Conservation (phyloP, 2,113 vertebrate genomes). For the Prionailurus viverrinus region DNA sequence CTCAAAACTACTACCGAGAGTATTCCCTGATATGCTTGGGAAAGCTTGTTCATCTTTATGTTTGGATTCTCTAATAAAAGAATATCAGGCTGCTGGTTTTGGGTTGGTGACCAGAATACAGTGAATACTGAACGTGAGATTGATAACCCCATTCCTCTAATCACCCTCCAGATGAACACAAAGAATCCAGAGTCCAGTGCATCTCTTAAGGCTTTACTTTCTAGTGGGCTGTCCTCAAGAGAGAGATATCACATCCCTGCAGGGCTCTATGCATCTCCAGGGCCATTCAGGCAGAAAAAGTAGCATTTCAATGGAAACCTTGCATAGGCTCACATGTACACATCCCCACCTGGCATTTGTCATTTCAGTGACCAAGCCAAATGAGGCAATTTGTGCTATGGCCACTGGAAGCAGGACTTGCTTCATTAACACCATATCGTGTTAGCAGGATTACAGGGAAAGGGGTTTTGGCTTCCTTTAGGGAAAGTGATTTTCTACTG, state of each 20-base stretch:
- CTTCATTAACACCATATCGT: background rate
- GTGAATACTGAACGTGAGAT: background rate
- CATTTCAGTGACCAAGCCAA: conserved; percentile 57
- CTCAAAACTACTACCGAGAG: conserved; percentile 27
- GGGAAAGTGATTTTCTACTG: conserved; percentile 56
- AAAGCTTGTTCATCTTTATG: conserved; percentile 54
- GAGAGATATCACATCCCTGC: background rate
- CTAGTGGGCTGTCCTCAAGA: conserved; percentile 32
- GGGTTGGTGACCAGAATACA: background rate
- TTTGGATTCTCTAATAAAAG: conserved; percentile 54
- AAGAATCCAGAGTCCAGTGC: background rate
- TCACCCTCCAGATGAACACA: background rate
- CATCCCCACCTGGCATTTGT: background rate
- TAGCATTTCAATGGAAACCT: conserved; percentile 69
- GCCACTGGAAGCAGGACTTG: conserved; percentile 28
- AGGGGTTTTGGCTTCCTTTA: conserved; percentile 40
- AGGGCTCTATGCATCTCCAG: background rate
- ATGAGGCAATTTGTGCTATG: conserved; percentile 45
- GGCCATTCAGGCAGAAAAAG: background rate
- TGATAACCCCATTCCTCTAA: background rate
- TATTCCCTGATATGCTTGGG: conserved; percentile 21
- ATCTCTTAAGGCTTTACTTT: conserved; percentile 17
- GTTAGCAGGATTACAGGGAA: conserved; percentile 12
- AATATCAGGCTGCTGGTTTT: conserved; percentile 13
- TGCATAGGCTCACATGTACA: background rate